These are phyloP conservation scores for Gymnosoma rotundatum DNA, from an alignment of 2,888 invertebrate species.

Conservation along the genomic window DNA sequence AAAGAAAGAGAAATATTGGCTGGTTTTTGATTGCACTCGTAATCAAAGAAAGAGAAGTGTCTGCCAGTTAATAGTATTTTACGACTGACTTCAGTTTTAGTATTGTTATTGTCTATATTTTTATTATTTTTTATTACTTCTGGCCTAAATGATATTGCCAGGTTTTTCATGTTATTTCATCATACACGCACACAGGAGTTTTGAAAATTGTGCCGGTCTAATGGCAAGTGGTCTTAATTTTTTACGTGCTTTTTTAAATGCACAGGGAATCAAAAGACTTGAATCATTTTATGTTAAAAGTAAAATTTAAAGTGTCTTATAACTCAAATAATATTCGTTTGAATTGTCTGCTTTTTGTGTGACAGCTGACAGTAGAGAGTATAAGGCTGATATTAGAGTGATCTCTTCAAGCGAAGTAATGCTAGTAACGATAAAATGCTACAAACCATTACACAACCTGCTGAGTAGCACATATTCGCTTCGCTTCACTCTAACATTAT, in stretches of 20 bases:
- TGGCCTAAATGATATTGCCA: slow-evolving; percentile 65
- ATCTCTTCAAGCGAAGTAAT: too few relatives aligned
- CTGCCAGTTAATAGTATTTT: slow-evolving; percentile 12
- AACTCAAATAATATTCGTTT: too few relatives aligned
- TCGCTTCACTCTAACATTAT: too few relatives aligned
- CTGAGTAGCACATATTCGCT: too few relatives aligned
- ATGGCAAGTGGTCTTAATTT: slow-evolving; percentile 50
- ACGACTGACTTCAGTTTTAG: slow-evolving; percentile 28
- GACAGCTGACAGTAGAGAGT: too few relatives aligned
- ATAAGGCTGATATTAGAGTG: too few relatives aligned
- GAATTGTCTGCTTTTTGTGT: too few relatives aligned
- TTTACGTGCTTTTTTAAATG: slow-evolving; percentile 41
- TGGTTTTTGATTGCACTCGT: slow-evolving; percentile 7
- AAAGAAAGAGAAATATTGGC: slow-evolving; percentile 55
- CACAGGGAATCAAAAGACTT: slow-evolving; percentile 20
- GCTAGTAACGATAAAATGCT: too few relatives aligned
- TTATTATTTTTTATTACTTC: slow-evolving; percentile 32
- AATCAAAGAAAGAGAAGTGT: slow-evolving; percentile 49
- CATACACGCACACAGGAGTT: slow-evolving; percentile 49
- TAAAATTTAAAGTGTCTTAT: too few relatives aligned
- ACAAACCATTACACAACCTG: too few relatives aligned
- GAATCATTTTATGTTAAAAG: background rate
- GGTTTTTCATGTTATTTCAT: slow-evolving; percentile 52
- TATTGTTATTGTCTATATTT: slow-evolving; percentile 23
- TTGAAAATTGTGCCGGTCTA: slow-evolving; percentile 59